Evolutionary conservation across 30 jellyfish, hydroid and myxozoan species (phyloP).

Genomic region (Turritopsis dohrnii): DNA sequence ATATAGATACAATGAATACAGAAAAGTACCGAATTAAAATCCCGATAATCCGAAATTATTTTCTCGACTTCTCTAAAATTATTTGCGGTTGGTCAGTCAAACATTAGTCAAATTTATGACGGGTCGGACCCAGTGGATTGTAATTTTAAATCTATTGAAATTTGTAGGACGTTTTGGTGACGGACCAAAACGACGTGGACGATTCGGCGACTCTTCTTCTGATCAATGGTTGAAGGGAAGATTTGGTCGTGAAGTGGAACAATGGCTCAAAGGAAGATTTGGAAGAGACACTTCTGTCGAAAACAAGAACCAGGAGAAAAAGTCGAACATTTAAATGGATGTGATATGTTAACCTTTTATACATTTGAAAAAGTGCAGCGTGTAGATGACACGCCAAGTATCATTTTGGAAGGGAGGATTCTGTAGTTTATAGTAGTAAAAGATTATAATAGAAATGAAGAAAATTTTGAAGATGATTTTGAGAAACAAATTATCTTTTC

Average conservation of each 20-base stretch:
- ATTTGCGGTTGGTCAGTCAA: not conserved
- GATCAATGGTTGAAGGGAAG: conserved; percentile 74
- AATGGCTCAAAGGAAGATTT: conserved; percentile 33
- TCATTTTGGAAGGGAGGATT: not conserved
- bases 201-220: conserved; percentile 59
- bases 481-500: not conserved
- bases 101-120: too few relatives aligned
- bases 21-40: too few relatives aligned
- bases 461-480: not conserved
- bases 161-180: not conserved
- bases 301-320: not conserved
- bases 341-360: not conserved
- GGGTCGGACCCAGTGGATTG: too few relatives aligned
- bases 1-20: too few relatives aligned
- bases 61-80: not conserved
- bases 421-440: not conserved
- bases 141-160: too few relatives aligned
- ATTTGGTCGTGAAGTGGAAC: conserved; percentile 58
- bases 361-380: not conserved
- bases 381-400: not conserved
- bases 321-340: not conserved
- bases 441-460: not conserved
- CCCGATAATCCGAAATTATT: too few relatives aligned
- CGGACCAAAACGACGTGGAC: conserved; percentile 20
- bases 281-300: conserved; percentile 13